Base-by-base conservation (phyloP, 2,797 vertebrate genomes). In the Enteromius treurensis region DNA sequence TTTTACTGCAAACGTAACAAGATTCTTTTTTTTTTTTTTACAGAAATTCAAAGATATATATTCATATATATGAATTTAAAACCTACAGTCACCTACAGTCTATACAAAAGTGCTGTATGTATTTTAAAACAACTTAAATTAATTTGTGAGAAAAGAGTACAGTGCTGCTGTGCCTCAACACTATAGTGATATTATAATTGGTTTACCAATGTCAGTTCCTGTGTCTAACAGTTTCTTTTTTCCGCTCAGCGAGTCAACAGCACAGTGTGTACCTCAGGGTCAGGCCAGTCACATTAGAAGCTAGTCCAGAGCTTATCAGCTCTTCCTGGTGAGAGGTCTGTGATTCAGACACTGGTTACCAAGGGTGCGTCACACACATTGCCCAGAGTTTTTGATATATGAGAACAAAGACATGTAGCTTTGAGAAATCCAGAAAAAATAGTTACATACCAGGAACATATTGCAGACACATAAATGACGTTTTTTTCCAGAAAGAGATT, bases 281-380 rank as follows among this genome's bases (percentile, higher is more conserved):
- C 37, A 73, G 19, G 19, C 19, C 77, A 37, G 71, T 71, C 40
- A 77, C 49, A 73, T 80, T 80, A 69, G 26, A 85, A 79, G 51
- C 76, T 58, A 81, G 71, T 71, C 49, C 73, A 53, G 32, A n/a
- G 58, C 79, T 87, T 90, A 90, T 88, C 79, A 83, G 55, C 37
- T 82, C 86, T 88, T 90, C 87, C 87, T 88, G 69, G 80, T 88
- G 77, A 71, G 40, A 70, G 79, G 42, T 82, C 81, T 81, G 83
- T 40, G 47, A 84, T 68, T 76, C 37, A 77, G 73, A 65, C 71
- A 21, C 37, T 85, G 49, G 84, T 84, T 85, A 78, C 11, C 32
- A 68, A 69, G 65, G 77, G 53, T 60, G 80, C 79, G 13, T 86
- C 77, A 51, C 42, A 70, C 23, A 42, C 11, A 11, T 34, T 3